Evolutionary conservation across 2,113 vertebrate species (phyloP).

Genomic region (Diadophis punctatus): DNA sequence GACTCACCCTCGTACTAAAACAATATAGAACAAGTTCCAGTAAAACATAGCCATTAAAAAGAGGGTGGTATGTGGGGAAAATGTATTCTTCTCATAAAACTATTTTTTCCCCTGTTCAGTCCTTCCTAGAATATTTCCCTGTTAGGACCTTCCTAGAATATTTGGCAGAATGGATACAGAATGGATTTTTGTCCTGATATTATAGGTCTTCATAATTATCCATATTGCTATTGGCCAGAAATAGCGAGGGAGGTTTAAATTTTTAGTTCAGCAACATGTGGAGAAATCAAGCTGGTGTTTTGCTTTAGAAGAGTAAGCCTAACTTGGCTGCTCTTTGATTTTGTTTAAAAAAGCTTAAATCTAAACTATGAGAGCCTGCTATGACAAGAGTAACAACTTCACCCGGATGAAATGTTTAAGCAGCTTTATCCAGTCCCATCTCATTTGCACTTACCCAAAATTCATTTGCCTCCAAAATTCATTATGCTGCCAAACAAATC

Average conservation of each 20-base stretch:
- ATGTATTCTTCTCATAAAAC: background rate
- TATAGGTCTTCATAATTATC: background rate
- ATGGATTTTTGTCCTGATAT: background rate
- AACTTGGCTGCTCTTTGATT: background rate
- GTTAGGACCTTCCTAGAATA: background rate
- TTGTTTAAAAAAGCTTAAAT: background rate
- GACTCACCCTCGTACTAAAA: no score
- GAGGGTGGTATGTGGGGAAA: background rate
- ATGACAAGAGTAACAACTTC: background rate
- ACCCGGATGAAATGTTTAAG: background rate
- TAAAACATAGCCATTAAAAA: background rate
- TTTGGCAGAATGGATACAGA: background rate
- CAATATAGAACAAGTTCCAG: background rate
- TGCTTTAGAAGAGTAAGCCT: background rate
- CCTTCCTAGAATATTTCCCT: background rate
- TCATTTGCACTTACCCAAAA: background rate
- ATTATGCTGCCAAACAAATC: slow-evolving; percentile 14
- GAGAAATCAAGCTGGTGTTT: background rate
- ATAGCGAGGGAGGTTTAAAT: background rate
- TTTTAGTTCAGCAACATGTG: background rate
- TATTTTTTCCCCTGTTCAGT: background rate
- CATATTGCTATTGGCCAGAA: background rate
- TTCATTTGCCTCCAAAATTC: background rate
- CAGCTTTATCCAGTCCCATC: background rate
- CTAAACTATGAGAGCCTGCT: background rate